Conservation (phyloP, 2,113 vertebrate species). For the Pseudopipra pipra region DNA sequence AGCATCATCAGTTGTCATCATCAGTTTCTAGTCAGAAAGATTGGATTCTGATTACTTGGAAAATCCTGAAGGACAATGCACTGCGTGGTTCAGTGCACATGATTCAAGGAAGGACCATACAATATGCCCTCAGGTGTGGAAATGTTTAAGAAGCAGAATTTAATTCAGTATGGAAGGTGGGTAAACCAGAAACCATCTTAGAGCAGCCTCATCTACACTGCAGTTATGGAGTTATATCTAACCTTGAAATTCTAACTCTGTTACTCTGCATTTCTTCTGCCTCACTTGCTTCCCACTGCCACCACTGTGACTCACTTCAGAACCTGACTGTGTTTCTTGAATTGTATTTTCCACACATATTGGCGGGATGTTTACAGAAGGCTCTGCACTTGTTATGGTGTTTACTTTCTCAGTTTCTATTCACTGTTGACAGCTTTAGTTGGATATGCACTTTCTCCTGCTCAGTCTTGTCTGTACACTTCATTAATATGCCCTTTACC, state of each 20-base stretch:
- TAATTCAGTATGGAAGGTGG: neutral
- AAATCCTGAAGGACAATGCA: conserved; percentile 17
- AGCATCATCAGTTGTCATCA: too few species aligned
- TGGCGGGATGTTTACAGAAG: neutral
- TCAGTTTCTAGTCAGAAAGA: neutral
- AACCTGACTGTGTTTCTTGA: neutral
- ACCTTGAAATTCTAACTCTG: neutral
- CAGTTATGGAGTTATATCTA: neutral
- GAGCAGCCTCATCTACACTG: neutral
- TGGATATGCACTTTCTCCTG: neutral
- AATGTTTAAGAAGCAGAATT: conserved; percentile 11
- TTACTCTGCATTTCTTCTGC: neutral
- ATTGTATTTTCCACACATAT: neutral
- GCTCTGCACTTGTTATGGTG: neutral
- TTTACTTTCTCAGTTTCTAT: neutral
- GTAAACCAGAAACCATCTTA: neutral
- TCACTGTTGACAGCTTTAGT: neutral
- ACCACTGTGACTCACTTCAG: neutral
- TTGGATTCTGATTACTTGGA: neutral
- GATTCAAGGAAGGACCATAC: neutral
- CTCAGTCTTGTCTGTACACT: neutral
- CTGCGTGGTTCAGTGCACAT: neutral
- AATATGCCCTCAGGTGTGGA: neutral
- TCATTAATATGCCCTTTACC: neutral
- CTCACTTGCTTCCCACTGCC: neutral